Evolutionary conservation across 2,113 vertebrate genomes (phyloP).

Genomic region (crab-eating macaque (Macaca fascicularis)): T2T-MFA8v1.1 NC_088379.1:149907001-149907500

Average conservation of each 20-base stretch:
- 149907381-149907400: neutral
- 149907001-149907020: neutral
- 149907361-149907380: neutral
- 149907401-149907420: neutral
- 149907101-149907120: neutral
- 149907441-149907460: neutral
- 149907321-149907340: neutral
- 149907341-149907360: neutral
- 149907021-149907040: neutral
- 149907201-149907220: neutral
- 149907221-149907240: neutral
- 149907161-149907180: neutral
- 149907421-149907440: neutral
- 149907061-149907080: neutral
- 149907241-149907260: neutral
- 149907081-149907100: neutral
- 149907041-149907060: neutral
- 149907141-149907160: neutral
- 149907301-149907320: neutral
- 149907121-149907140: neutral
- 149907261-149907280: neutral
- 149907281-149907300: neutral
- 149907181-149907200: neutral
- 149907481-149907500: no score
- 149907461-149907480: no score